Base-by-base conservation (phyloP, 2,797 vertebrate species). In the Anableps anableps region DNA sequence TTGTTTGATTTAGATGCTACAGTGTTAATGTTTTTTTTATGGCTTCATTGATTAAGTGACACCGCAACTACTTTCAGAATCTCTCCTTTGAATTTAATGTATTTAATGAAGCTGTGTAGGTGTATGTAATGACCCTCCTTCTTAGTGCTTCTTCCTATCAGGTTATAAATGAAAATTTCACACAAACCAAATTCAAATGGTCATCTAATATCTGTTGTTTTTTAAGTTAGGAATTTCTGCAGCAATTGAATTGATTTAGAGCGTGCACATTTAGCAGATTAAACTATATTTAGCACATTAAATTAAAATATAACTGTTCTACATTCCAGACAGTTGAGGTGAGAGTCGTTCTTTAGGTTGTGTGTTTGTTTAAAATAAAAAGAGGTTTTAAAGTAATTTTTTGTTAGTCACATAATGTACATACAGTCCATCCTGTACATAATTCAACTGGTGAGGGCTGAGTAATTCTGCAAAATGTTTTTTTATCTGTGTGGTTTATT, bases 391-490 rank as follows among this genome's bases (percentile, higher is more conserved):
- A 58, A 43, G 45, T 19, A 1, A 47, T 38, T 19, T 23, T 34
- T 34, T 47, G 26, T 78, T 26, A 29, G 41, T 60, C 55, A 34
- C 38, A 62, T 0, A 31, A 74, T 53, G 21, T 60, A 72, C 51
- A 51, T 64, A 26, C 50, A 64, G 48, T 82, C 68, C 1, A 60
- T 43, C 55, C 66, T 83, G 73, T 79, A 81, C 77, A 78, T 77
- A 62, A 55, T 80, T 36, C 62, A 21, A 4, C 41, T 23, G 41
- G 3, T 0, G 1, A 79, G 41, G 62, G 16, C 72, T 0, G 34
- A 16, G 50, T 72, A 5, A 60, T 64, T 21, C 48, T 50, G 74
- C 1, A 17, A 31, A 5, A 16, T 75, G 34, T 43, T 21, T 9
- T 34, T 64, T 62, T 58, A 29, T 77, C 83, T 80, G 41, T 58